A percentile compares a stretch with the other conserved stretches of the same genome.
phyloP scores from a whole-genome alignment of 2,113 vertebrate species.

The Hemiscyllium ocellatum region DNA sequence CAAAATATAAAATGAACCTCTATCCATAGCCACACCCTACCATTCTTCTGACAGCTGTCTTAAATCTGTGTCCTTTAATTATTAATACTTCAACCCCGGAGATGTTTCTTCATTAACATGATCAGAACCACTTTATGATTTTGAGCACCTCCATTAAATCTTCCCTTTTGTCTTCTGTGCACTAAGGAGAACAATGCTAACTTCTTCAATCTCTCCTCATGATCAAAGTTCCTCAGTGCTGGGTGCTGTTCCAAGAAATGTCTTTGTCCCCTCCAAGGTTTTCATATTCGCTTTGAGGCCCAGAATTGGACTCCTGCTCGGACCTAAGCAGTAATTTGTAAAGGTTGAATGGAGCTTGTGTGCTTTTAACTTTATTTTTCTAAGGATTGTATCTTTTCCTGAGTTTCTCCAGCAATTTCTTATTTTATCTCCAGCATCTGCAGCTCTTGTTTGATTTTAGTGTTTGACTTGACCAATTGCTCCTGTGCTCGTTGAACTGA shows the following conservation, averaged over 20 bases:
- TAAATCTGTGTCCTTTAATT: not conserved
- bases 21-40: too few species aligned
- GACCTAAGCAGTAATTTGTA: not conserved
- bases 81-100: not conserved
- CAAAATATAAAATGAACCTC: not conserved
- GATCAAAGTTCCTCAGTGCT: not conserved
- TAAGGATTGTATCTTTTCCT: not conserved
- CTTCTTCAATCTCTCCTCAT: not conserved
- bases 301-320: not conserved
- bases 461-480: not conserved
- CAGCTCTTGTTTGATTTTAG: too few species aligned
- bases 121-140: not conserved
- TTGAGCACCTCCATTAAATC: not conserved
- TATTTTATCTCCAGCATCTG: too few species aligned
- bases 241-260: not conserved
- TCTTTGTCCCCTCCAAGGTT: not conserved
- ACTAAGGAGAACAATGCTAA: not conserved
- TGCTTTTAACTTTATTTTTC: not conserved
- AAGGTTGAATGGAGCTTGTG: not conserved
- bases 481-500: not conserved
- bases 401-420: too few species aligned
- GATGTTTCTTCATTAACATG: not conserved
- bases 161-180: not conserved
- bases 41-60: not conserved
- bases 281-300: not conserved